Conservation (phyloP, 2,113 vertebrate genomes). For the Falco punctatus region DNA sequence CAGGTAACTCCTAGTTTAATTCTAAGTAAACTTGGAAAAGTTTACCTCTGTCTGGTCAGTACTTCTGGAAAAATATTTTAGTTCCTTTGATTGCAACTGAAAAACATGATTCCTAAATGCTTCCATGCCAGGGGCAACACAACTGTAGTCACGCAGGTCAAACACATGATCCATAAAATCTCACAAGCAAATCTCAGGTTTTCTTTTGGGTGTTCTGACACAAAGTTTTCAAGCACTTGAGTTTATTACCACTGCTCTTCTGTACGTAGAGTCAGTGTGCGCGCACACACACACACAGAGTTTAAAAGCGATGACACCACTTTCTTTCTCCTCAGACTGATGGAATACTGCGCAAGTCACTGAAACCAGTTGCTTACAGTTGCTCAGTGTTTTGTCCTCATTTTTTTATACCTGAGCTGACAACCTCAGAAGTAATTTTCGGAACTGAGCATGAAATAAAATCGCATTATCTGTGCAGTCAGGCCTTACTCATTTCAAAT, state of each 20-base stretch:
- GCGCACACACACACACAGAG: background rate
- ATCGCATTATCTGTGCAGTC: background rate
- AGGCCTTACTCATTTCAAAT: background rate
- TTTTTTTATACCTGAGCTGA: background rate
- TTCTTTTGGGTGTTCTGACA: background rate
- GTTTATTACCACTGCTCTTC: background rate
- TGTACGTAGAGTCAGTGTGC: background rate
- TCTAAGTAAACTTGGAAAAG: background rate
- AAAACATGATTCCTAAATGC: background rate
- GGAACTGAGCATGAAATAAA: background rate
- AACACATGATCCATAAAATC: background rate
- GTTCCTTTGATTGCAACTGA: background rate
- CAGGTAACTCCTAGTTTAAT: background rate
- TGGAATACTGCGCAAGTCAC: background rate
- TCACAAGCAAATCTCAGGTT: background rate
- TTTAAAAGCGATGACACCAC: background rate
- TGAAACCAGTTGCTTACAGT: background rate
- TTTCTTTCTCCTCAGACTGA: background rate
- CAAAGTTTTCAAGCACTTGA: background rate
- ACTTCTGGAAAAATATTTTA: background rate
- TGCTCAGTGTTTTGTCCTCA: background rate
- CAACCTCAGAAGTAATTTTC: background rate
- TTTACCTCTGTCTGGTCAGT: background rate
- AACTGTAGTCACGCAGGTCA: background rate
- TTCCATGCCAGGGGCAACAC: background rate